Evolutionary conservation across 2,113 vertebrate genomes (phyloP), one percentile per base, ranked within the genome.

Genomic region (Telmatochromis brachygnathus): DNA sequence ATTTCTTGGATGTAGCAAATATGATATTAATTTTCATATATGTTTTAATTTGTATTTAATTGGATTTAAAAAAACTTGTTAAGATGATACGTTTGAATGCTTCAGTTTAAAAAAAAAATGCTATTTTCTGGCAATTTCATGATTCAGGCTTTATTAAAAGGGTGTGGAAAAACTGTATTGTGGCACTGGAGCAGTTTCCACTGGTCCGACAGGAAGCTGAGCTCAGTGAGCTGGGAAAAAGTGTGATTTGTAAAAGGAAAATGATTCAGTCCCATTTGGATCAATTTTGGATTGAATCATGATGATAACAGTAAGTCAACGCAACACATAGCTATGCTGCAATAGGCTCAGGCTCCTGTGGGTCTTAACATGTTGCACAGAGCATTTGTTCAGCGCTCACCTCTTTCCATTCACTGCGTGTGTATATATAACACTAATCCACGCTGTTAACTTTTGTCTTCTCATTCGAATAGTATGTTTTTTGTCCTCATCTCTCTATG

Each of bases 111-210:
- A 35, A 35, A 65, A 35, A 60, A 12, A 65, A 35, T 5, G 9
- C 9, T 12, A 35, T 65, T 65, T 65, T 65, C 30, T 62, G 30
- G 0, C 6, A n/a, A 65, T 37, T 65, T 65, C 30, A 37, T n/a
- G 4, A 37, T 37, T 65, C 0, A n/a, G 17, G 30, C 6, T 65
- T 65, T 35, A 62, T 65, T 65, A 35, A 7, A 35, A 35, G 0
- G 65, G 8, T 21, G 37, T 42, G 13, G 37, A 45, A 15, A 73
- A 42, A 2, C 21, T 45, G 37, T 23, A 73, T 9, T 73, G 21
- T 26, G 2, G 2, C 0, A 15, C 21, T 26, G 68, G 68, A 45
- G 68, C 2, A 47, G 39, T 47, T 26, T 73, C 13, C 23, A 73
- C 21, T 0, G 68, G 68, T 26, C 39, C 4, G 6, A 73, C 39